These are phyloP conservation scores for Malthinus flaveolus DNA, from an alignment of 2,888 invertebrate species.

Conservation along the genomic window DNA sequence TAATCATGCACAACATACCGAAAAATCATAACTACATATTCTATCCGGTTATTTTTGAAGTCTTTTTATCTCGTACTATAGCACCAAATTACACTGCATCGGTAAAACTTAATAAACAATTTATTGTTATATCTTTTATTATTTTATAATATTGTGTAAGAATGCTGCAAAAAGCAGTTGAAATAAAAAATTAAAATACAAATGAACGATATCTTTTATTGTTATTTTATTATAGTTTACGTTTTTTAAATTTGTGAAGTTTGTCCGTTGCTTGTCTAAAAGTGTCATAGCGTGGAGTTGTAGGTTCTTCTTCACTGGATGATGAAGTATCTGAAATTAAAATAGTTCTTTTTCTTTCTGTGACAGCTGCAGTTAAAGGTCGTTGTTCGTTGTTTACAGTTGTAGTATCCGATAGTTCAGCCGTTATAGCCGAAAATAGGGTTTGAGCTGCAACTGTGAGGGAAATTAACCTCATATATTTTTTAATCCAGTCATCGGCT, in stretches of 20 bases:
- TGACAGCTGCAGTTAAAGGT: constrained; percentile 56
- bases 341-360: constrained; percentile 51
- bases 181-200: too few relatives aligned
- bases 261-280: constrained; percentile 47
- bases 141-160: too few relatives aligned
- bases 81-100: too few relatives aligned
- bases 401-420: constrained; percentile 71
- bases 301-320: constrained; percentile 33
- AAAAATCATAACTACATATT: too few relatives aligned
- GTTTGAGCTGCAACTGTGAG: constrained; percentile 83
- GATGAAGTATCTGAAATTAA: constrained; percentile 37
- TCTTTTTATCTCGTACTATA: too few relatives aligned
- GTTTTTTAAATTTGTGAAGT: constrained; percentile 48
- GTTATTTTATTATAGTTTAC: too few relatives aligned
- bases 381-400: constrained; percentile 66
- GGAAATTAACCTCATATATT: constrained; percentile 83
- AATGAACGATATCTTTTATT: too few relatives aligned
- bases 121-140: too few relatives aligned
- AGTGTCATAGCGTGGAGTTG: constrained; percentile 39
- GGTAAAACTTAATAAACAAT: too few relatives aligned
- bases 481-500: constrained; percentile 77
- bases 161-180: too few relatives aligned
- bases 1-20: too few relatives aligned
- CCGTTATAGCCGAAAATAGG: constrained; percentile 80
- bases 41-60: too few relatives aligned